Percentiles rank a stretch among this genome's conserved stretches.
These are phyloP conservation scores for Melipona quadrifasciata DNA, from an alignment of 1,140 invertebrate species.

Conservation along the genomic window DNA sequence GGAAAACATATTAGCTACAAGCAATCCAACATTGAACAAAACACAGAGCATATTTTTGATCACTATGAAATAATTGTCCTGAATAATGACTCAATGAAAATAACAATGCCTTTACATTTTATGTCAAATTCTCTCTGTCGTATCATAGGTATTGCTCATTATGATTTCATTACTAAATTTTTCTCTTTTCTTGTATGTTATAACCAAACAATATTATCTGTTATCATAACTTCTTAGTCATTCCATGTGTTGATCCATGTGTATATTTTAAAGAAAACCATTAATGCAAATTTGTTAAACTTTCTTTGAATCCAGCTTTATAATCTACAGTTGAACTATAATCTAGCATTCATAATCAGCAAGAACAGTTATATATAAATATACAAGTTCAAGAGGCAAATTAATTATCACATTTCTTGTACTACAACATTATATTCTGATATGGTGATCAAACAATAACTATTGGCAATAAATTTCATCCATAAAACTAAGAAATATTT, in stretches of 20 bases:
- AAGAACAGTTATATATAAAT: background rate
- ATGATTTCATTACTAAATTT: background rate
- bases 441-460: background rate
- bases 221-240: background rate
- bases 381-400: background rate
- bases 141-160: background rate
- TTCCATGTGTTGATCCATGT: background rate
- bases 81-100: background rate
- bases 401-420: background rate
- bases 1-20: background rate
- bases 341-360: background rate
- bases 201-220: background rate
- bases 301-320: too few relatives aligned
- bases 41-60: background rate
- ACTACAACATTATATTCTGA: background rate
- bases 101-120: background rate
- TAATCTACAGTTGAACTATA: background rate
- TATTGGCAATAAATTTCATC: background rate
- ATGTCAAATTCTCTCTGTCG: background rate
- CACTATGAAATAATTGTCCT: background rate
- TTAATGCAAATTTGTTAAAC: background rate
- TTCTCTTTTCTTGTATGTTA: background rate
- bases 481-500: background rate
- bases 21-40: background rate
- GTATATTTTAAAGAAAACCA: background rate